Percentiles rank a stretch among this genome's conserved stretches.
Conservation (phyloP, 1,140 invertebrate species). For the Acromyrmex heyeri region DNA sequence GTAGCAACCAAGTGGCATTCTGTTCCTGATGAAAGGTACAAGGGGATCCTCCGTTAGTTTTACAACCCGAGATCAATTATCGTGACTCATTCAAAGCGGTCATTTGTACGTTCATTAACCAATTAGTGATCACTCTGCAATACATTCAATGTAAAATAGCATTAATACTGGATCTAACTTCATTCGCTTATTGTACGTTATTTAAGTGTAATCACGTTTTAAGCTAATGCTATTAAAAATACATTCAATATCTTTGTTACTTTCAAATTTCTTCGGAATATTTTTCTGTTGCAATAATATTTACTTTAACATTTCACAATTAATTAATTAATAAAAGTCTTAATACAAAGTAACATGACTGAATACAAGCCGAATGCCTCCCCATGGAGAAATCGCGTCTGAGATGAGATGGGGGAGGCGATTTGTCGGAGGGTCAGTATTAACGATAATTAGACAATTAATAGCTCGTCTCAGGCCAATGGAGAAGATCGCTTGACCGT, state of each 20-base stretch:
- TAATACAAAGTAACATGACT: constrained; percentile 3
- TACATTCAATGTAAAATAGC: background rate
- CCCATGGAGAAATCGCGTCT: constrained; percentile 24
- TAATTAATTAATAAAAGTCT: constrained; percentile 49
- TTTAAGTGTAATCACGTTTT: background rate
- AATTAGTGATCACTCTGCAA: constrained; percentile 1
- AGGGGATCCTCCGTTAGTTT: background rate
- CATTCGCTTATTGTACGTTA: background rate
- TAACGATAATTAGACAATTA: constrained; percentile 81
- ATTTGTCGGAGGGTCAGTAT: constrained; percentile 65
- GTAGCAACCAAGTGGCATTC: background rate
- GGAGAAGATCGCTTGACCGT: constrained; percentile 71
- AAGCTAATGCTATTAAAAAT: background rate
- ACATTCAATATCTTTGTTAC: background rate
- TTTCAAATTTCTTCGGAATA: background rate
- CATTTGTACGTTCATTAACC: constrained; percentile 20
- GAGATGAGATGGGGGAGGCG: constrained; percentile 10
- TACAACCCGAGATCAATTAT: constrained; percentile 6
- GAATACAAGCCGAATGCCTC: background rate
- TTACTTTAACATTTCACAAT: background rate
- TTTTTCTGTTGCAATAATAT: background rate
- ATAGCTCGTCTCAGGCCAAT: constrained; percentile 77
- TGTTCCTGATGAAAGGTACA: background rate
- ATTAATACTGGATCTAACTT: background rate
- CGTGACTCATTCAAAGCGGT: background rate